phyloP scores from a whole-genome alignment of 2,113 vertebrate species.

The Gallinago paraguaiae region DNA sequence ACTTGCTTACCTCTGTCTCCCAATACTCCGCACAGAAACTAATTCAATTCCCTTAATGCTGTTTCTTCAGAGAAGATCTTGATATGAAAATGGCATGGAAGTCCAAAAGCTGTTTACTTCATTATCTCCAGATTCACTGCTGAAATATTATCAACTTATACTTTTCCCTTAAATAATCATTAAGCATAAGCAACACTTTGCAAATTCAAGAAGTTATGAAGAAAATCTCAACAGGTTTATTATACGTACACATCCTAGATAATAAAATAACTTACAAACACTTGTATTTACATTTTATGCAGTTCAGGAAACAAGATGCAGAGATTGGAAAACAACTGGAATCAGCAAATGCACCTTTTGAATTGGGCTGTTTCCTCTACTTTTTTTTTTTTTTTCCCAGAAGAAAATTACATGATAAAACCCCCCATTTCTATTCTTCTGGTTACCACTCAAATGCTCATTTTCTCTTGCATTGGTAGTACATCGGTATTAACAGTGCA shows the following conservation, averaged over 20 bases:
- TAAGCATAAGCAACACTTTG: background rate
- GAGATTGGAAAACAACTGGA: background rate
- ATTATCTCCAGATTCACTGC: background rate
- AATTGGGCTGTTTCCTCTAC: background rate
- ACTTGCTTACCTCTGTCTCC: background rate
- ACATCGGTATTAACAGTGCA: conserved; percentile 1
- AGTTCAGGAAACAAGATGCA: background rate
- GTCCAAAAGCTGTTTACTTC: background rate
- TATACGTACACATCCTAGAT: background rate
- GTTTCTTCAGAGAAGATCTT: background rate
- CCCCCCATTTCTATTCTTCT: background rate
- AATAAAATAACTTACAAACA: conserved; percentile 9
- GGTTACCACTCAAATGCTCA: background rate
- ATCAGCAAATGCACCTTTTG: background rate
- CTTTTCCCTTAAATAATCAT: background rate
- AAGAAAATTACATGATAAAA: background rate
- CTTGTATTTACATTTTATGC: background rate
- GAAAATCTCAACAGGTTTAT: conserved; percentile 32
- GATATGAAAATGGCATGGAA: background rate
- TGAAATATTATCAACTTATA: background rate
- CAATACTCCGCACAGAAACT: background rate
- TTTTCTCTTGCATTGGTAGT: background rate
- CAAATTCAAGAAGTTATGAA: background rate
- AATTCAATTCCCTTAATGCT: background rate
- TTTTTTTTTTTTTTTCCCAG: background rate